phyloP scores from a whole-genome alignment of 2,888 invertebrate species.

The Lithophane ornitopus region DNA sequence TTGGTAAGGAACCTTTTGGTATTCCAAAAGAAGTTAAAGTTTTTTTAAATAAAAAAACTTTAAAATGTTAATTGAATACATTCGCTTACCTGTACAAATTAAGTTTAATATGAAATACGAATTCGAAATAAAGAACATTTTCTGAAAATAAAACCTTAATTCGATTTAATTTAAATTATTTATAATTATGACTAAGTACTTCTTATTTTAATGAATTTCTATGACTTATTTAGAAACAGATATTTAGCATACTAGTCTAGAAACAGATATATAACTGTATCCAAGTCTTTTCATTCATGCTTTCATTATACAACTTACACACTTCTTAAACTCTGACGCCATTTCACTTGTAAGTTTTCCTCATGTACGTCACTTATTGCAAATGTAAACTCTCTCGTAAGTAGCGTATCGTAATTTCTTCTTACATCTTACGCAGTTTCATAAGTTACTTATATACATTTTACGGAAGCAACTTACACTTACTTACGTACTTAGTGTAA shows the following conservation, averaged over 20 bases:
- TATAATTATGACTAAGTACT: constrained; percentile 45
- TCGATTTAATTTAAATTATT: constrained; percentile 28
- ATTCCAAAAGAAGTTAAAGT: background rate
- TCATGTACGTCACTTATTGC: too few relatives aligned
- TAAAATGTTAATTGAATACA: background rate
- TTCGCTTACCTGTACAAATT: constrained; percentile 33
- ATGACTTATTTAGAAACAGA: constrained; percentile 23
- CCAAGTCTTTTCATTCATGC: background rate
- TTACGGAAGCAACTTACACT: too few relatives aligned
- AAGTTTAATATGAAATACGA: constrained; percentile 18
- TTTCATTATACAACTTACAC: constrained; percentile 1
- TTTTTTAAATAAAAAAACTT: background rate
- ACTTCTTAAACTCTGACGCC: background rate
- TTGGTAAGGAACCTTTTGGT: background rate
- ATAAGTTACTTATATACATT: too few relatives aligned
- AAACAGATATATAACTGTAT: background rate
- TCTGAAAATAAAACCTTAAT: constrained; percentile 28
- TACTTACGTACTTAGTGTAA: too few relatives aligned
- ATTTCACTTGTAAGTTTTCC: too few relatives aligned
- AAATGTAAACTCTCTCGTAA: too few relatives aligned
- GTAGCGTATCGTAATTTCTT: too few relatives aligned
- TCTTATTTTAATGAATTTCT: constrained; percentile 1
- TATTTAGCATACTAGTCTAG: background rate
- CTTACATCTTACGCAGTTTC: too few relatives aligned
- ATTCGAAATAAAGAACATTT: constrained; percentile 33